Evolutionary conservation across 2,113 vertebrate species (phyloP), one percentile per base, ranked within the genome.

Genomic region (Hemiscyllium ocellatum): DNA sequence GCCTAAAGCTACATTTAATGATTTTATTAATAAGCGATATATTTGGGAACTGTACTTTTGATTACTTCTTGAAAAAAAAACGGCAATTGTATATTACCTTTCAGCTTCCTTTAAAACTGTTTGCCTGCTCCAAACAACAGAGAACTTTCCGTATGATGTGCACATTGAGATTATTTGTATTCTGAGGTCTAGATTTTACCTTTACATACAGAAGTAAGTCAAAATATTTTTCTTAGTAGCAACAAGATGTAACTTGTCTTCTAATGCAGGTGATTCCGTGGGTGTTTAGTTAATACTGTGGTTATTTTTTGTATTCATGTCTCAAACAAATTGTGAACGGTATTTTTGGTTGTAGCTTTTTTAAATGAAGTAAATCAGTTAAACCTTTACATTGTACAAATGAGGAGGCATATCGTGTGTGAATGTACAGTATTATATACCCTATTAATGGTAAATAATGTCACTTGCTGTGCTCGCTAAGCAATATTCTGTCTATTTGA

Each of bases 181-280:
- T 72, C 94, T 95, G 94, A 47, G 56, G 94, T 70, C 94, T 47
- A 95, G 94, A 72, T 95, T 95, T 50, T 72, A 95, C 68, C 68
- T 50, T 72, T 76, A 47, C 42, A 95, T 52, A 37, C 68, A 52
- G 47, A 95, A 70, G 66, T 65, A 72, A 95, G 93, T 95, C 93
- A 72, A 72, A 95, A 95, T 95, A 95, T 95, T 95, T 95, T 95
- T 95, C 93, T 95, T 95, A 50, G 94, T 95, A 72, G 66, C 94
- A 69, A 50, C 72, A 94, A 22, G 8, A 52, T 52, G 69, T 95
- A 47, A 20, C 70, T 61, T 47, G 65, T 69, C 93, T 94, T 61
- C 52, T 50, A 68, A 95, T 15, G 93, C 93, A 95, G 66, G 93
- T 95, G 42, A 95, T 50, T 95, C 5, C 1, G 20, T 95, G 94